Evolutionary conservation across 2,113 vertebrate species (phyloP), one percentile per base, ranked within the genome.

Genomic region (Carlito syrichta): DNA sequence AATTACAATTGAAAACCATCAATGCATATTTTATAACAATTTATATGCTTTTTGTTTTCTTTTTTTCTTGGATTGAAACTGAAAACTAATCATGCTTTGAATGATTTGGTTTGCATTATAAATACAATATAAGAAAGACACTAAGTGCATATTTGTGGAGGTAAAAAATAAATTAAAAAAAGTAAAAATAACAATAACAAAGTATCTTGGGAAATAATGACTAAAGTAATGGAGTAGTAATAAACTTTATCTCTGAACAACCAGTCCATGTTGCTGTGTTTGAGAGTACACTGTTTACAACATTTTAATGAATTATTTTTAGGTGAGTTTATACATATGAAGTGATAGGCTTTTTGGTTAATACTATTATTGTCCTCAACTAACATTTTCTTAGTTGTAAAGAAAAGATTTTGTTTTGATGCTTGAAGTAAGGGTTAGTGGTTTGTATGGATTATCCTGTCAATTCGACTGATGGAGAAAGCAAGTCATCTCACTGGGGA

Each of bases 91-190:
- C 19, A 25, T 76, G 30, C 63, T 63, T 77, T 94, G 94, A 56
- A n/a, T 82, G 32, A 86, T 58, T 95, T 86, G 32, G 23, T 91
- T 92, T 93, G 38, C 45, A 89, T 82, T 96, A 78, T 73, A 85
- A 94, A 77, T 95, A 93, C 79, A 95, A 82, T 92, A 38, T 12
- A 58, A 30, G 76, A 90, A 58, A 30, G 63, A 90, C 92, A 78
- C 40, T n/a, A n/a, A 78, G 54, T n/a, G n/a, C 22, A 60, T 76
- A 71, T 82, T 52, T 50, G 23, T 89, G 54, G 38, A 45, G 52
- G 38, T 76, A 76, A n/a, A 86, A 94, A 93, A 50, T 27, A 45
- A 27, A 54, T 62, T 50, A 76, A 88, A 58, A 30, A 50, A 77
- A 92, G 32, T 43, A 68, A 74, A 95, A 73, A 30, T 56, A 81